phyloP scores from a whole-genome alignment of 2,888 invertebrate genomes.

The Agrilus mali region DNA sequence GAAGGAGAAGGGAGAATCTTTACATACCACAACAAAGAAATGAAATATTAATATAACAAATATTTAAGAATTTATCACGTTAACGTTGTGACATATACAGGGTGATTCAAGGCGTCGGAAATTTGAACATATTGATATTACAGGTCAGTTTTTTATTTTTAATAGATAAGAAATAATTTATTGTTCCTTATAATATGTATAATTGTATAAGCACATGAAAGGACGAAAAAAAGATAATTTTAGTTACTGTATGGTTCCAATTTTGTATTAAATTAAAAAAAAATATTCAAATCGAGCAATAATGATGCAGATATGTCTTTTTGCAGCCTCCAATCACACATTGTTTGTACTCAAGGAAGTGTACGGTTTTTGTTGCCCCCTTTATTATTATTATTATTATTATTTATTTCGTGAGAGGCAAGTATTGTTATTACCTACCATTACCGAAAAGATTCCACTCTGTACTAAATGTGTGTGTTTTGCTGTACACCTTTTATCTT shows the following conservation, averaged over 20 bases:
- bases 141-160: neutral
- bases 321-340: constrained; percentile 61
- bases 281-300: neutral
- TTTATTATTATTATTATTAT: constrained; percentile 11
- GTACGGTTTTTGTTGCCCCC: constrained; percentile 8
- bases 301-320: constrained; percentile 35
- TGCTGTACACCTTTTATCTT: too few relatives aligned
- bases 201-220: too few relatives aligned
- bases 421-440: constrained; percentile 2
- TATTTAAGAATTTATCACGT: too few relatives aligned
- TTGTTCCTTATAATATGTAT: neutral
- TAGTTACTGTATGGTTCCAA: constrained; percentile 17
- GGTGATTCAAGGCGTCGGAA: neutral
- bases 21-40: too few relatives aligned
- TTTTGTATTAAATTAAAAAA: constrained; percentile 4
- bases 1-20: too few relatives aligned
- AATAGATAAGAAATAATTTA: neutral
- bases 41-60: too few relatives aligned
- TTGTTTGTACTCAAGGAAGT: constrained; percentile 64
- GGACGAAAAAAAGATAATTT: neutral
- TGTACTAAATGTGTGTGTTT: too few relatives aligned
- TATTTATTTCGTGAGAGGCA: constrained; percentile 4
- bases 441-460: too few relatives aligned
- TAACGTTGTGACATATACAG: neutral
- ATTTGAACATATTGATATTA: neutral